Conservation (phyloP, 2,113 vertebrate species). For the Eublepharis macularius region DNA sequence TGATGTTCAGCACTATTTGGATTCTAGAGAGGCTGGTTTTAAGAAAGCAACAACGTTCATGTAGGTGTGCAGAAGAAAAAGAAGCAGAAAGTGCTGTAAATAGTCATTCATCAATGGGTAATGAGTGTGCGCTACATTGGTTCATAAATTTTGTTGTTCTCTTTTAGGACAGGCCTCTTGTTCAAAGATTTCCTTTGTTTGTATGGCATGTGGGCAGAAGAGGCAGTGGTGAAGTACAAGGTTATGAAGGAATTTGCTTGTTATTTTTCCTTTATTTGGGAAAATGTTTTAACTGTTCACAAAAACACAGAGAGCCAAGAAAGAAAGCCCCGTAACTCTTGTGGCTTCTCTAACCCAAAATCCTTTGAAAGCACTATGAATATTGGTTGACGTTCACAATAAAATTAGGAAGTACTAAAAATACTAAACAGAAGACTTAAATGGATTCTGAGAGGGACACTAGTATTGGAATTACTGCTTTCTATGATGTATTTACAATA, state of each 20-base stretch:
- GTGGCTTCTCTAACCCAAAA: not conserved
- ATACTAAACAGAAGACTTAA: constrained; percentile 3
- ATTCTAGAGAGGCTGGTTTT: constrained; percentile 7
- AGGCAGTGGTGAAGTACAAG: constrained; percentile 58
- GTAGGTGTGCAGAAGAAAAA: constrained; percentile 47
- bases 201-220: constrained; percentile 67
- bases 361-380: not conserved
- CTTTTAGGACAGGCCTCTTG: not conserved
- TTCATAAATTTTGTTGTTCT: constrained; percentile 12
- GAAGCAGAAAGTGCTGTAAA: not conserved
- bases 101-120: constrained; percentile 47
- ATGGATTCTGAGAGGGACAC: not conserved
- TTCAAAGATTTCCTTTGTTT: constrained; percentile 49
- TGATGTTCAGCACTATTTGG: constrained; percentile 14
- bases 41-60: constrained; percentile 4
- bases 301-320: constrained; percentile 49
- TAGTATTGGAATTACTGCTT: not conserved
- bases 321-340: constrained; percentile 39
- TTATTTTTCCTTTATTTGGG: constrained; percentile 56
- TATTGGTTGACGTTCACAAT: not conserved
- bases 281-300: constrained; percentile 44
- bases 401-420: not conserved
- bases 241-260: constrained; percentile 63
- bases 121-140: not conserved
- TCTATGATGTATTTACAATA: not conserved